Evolutionary conservation across 2,113 vertebrate species (phyloP), one percentile per base, ranked within the genome.

Genomic region (Alligator mississippiensis): DNA sequence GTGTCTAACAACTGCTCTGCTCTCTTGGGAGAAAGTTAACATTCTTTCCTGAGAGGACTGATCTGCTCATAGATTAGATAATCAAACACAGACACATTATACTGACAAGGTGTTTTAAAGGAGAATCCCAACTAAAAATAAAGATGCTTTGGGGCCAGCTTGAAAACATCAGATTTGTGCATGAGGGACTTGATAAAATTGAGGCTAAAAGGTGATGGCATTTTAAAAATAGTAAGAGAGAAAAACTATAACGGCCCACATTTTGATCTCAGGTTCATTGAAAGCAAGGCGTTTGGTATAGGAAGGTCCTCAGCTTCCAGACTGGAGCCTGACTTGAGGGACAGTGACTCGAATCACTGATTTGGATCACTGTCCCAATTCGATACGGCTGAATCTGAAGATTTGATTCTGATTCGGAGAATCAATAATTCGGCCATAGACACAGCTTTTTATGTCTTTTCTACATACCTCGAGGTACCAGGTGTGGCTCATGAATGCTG

Each of bases 11-110:
- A 88, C 17, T 84, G 76, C 77, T 90, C 34, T 78, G 57, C 64
- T 81, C 93, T 94, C 90, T 47, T 77, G 94, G 64, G 94, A 94
- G 30, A n/a, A 93, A 91, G 92, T 85, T 91, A 95, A 89, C 74
- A 57, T 91, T 96, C 91, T 94, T 95, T 74, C 86, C 85, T 93
- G 81, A 94, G 93, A 90, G 59, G 25, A 82, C 81, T 95, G 95
- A 96, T 97, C 85, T 96, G 85, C 79, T 96, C 83, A 76, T 80
- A 96, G 93, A 96, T 95, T 93, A 97, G 95, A 90, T 93, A 97
- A 92, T 95, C 95, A 97, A 91, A 89, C 81, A 92, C 19, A 85
- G 68, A 77, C 8, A 4, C 60, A 81, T 93, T 93, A 83, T 83
- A 80, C 21, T 0, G 1, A 70, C 90, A 97, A 96, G 92, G 88